These are phyloP conservation scores for Gopherus evgoodei DNA, from an alignment of 2,113 vertebrate species.

Conservation along the genomic window DNA sequence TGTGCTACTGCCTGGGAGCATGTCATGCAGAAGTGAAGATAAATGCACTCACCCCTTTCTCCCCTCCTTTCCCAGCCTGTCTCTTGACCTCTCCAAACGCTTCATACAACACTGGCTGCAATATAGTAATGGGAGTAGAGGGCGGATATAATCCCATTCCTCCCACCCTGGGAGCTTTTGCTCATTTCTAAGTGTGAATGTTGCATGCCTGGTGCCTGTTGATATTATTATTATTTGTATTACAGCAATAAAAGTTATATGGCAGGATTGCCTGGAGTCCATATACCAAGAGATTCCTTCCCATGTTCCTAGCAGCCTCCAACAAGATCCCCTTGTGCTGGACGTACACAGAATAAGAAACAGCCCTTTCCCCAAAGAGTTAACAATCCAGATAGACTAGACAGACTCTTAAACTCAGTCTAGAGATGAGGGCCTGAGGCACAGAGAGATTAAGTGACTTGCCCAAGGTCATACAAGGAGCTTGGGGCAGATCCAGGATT, in stretches of 20 bases:
- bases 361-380: neutral
- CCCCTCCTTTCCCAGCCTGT: neutral
- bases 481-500: neutral
- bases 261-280: neutral
- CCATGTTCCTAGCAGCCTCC: too few species aligned
- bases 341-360: rapidly evolving
- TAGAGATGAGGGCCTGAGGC: too few species aligned
- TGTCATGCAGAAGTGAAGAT: neutral
- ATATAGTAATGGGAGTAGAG: rapidly evolving
- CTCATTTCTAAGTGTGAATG: neutral
- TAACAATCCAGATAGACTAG: neutral
- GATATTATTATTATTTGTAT: too few species aligned
- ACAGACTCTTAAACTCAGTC: neutral
- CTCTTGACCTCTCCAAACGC: rapidly evolving
- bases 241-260: neutral
- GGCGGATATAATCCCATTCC: rapidly evolving
- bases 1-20: neutral
- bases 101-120: neutral
- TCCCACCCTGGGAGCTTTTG: neutral
- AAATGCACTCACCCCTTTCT: neutral
- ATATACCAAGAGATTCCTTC: neutral
- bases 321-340: neutral
- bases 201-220: neutral
- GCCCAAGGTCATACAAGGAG: neutral
- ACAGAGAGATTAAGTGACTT: neutral